Evolutionary conservation across 2,113 vertebrate genomes (phyloP), one percentile per base, ranked within the genome.

Genomic region (Sinocyclocheilus rhinocerous): DNA sequence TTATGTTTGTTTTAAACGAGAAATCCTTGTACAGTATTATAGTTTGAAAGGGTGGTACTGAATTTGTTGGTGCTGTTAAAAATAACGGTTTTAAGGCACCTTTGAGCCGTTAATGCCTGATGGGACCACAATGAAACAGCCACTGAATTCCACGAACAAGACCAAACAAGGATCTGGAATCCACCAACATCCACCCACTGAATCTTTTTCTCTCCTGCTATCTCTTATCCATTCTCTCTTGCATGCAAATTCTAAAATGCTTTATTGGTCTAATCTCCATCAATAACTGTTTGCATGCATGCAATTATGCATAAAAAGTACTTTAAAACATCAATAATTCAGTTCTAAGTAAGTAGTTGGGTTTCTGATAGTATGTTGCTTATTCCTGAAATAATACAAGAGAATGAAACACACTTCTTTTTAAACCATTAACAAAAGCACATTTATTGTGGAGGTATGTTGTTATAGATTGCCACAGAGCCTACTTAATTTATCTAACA

Each of bases 141-240:
- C 81, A 73, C 86, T 90, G 91, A 94, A 95, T 92, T 95, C 94
- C 91, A 93, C n/a, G 86, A 88, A 95, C 95, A 95, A 95, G 95
- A 95, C 94, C 89, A 70, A 81, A 95, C 95, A 95, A 87, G 88
- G 92, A 89, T 88, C 92, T 92, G 92, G 94, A 95, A 95, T 95
- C 89, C 39, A 11, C 89, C 80, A 55, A 33, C 87, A 33, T 76
- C 70, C 75, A 86, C 81, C 79, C 84, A 75, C 83, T 90, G 85
- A 73, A 76, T 75, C 55, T 82, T 70, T 67, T 24, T 70, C 70
- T 18, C 13, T 33, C 26, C 22, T 65, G 36, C 36, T 11, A 4
- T 57, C 36, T 77, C 26, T 52, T 13, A 3, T 57, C 26, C 78
- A 18, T 36, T 3, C 10, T 76, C n/a, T 45, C 59, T 81, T 57